These are phyloP conservation scores for Mesembrinibis cayennensis DNA, from an alignment of 2,113 vertebrate species.

Conservation along the genomic window DNA sequence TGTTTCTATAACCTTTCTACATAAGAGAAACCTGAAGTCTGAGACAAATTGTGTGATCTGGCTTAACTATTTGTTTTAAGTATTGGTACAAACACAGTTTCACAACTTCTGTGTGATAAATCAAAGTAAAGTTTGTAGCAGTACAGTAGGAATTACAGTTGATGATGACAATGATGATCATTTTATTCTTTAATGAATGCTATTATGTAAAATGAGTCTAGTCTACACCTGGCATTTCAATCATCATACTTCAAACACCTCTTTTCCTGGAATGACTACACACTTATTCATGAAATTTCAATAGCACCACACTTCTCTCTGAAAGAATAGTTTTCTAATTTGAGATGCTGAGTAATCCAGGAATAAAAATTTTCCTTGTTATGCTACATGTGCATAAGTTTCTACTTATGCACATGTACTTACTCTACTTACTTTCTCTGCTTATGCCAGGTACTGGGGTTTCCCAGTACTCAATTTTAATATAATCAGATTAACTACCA, in stretches of 20 bases:
- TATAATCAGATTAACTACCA: not conserved
- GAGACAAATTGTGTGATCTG: not conserved
- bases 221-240: constrained; percentile 9
- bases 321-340: not conserved
- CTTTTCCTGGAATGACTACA: not conserved
- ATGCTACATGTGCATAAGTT: rapidly evolving
- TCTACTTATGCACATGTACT: not conserved
- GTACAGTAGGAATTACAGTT: not conserved
- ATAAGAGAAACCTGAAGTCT: not conserved
- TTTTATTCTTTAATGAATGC: constrained; percentile 13
- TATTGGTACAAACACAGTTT: not conserved
- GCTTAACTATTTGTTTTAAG: not conserved
- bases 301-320: not conserved
- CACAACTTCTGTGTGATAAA: not conserved
- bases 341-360: not conserved
- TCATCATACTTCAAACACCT: not conserved
- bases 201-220: not conserved
- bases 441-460: not conserved
- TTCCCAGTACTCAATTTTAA: not conserved
- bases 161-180: not conserved
- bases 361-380: not conserved
- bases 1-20: not conserved
- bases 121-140: not conserved
- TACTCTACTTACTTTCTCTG: not conserved
- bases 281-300: not conserved